A percentile compares a stretch with the other conserved stretches of the same genome.
These are phyloP conservation scores for Notiomystis cincta DNA, from an alignment of 2,113 vertebrate species.

Conservation along the genomic window DNA sequence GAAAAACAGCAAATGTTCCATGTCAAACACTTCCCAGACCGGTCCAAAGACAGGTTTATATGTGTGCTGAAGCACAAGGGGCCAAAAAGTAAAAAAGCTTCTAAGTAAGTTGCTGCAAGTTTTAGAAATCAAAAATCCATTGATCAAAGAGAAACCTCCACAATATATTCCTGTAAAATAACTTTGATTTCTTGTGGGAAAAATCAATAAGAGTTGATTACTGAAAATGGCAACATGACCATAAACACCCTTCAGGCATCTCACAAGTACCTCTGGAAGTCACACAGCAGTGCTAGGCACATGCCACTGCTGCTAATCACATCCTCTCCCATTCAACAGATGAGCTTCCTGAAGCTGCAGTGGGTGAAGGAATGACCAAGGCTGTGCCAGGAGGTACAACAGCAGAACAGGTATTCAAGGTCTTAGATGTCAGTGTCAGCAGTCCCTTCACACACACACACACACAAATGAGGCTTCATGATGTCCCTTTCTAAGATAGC, in stretches of 20 bases:
- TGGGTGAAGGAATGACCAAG: not conserved
- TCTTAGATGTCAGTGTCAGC: not conserved
- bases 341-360: not conserved
- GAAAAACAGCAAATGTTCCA: not conserved
- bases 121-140: not conserved
- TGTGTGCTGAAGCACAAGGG: not conserved
- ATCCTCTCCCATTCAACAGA: not conserved
- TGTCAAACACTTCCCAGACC: not conserved
- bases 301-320: not conserved
- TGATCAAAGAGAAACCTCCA: not conserved
- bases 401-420: not conserved
- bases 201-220: slow-evolving; percentile 30
- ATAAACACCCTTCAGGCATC: slow-evolving; percentile 16
- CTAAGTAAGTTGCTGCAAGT: not conserved
- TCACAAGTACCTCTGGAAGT: not conserved
- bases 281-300: not conserved
- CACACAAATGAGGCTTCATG: not conserved
- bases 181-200: not conserved
- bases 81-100: not conserved
- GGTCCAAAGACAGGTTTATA: not conserved
- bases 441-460: not conserved
- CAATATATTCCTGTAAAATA: not conserved
- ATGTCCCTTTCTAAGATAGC: not conserved
- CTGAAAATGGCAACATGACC: slow-evolving; percentile 10
- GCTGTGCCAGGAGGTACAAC: not conserved